phyloP scores from a whole-genome alignment of 2,797 vertebrate species.

The Danio kyathit region DNA sequence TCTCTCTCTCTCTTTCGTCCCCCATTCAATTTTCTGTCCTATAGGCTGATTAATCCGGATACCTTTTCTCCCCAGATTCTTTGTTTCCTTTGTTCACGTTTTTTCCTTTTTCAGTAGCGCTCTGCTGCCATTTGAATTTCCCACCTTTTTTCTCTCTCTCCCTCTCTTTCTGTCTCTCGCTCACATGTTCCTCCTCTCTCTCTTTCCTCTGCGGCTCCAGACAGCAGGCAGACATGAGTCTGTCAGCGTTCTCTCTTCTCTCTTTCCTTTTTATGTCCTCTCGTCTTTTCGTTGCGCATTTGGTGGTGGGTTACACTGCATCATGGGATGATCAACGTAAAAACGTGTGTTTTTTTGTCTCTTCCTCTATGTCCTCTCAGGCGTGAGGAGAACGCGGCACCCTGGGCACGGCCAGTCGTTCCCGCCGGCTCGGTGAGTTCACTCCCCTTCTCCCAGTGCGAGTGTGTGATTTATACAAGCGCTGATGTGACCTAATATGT shows the following conservation, averaged over 20 bases:
- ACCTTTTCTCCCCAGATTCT: slow-evolving; percentile 40
- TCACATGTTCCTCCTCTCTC: slow-evolving; percentile 16
- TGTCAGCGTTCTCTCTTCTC: slow-evolving; percentile 65
- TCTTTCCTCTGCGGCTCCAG: slow-evolving; percentile 75
- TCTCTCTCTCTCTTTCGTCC: slow-evolving; percentile 7
- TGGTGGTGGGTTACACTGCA: neutral
- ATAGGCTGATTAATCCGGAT: slow-evolving; percentile 42
- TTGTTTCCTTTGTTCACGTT: slow-evolving; percentile 46
- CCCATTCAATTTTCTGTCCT: slow-evolving; percentile 36
- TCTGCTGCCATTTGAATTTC: slow-evolving; percentile 57
- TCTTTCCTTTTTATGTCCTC: slow-evolving; percentile 16
- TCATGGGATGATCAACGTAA: slow-evolving; percentile 12
- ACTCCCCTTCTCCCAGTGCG: slow-evolving; percentile 59
- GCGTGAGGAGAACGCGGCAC: slow-evolving; percentile 72
- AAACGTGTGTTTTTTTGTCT: slow-evolving; percentile 20
- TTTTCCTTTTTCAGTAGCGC: slow-evolving; percentile 26
- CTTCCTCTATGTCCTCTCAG: slow-evolving; percentile 58
- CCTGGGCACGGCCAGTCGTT: slow-evolving; percentile 58
- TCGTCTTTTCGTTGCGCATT: neutral
- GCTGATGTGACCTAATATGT: slow-evolving; percentile 26
- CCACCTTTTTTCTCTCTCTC: slow-evolving; percentile 42
- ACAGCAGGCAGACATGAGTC: slow-evolving; percentile 77
- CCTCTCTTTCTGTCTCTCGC: slow-evolving; percentile 36
- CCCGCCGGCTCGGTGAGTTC: slow-evolving; percentile 75
- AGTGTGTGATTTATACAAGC: slow-evolving; percentile 29